Evolutionary conservation across 1,140 invertebrate species (phyloP).

Genomic region (Orussus abietinus): DNA sequence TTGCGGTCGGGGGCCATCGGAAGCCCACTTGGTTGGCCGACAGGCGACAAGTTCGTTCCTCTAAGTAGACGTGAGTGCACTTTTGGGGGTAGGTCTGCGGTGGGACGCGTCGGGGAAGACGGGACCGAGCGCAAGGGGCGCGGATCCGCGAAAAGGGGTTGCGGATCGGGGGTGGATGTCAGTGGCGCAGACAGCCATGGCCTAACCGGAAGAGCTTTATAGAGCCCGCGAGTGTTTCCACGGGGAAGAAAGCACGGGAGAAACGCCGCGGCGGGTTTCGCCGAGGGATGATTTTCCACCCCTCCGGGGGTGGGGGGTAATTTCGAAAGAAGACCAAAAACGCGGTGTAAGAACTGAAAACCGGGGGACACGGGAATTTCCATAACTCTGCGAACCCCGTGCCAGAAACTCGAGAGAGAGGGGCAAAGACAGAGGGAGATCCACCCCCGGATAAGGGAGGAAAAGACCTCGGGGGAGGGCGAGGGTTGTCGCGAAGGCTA

Average conservation of each 20-base stretch:
- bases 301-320: no score
- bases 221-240: conserved; percentile 8
- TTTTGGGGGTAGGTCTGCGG: conserved; percentile 10
- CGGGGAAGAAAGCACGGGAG: not conserved
- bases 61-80: conserved; percentile 34
- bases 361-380: no score
- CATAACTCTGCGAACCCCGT: no score
- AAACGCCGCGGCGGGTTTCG: not conserved
- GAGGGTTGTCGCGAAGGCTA: not conserved
- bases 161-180: conserved; percentile 14
- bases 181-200: conserved; percentile 16
- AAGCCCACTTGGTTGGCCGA: no score
- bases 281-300: no score
- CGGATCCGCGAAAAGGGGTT: no score
- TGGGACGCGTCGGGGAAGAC: conserved; percentile 3
- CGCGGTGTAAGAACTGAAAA: no score
- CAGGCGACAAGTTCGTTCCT: conserved; percentile 25
- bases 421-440: no score
- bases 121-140: no score
- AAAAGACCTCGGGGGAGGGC: not conserved
- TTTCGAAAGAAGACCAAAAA: no score
- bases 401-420: no score
- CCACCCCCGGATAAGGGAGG: conserved; percentile 7
- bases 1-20: no score
- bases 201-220: conserved; percentile 16